Conservation (phyloP, 1,140 invertebrate genomes). For the Drosophila nigromelanica region DNA sequence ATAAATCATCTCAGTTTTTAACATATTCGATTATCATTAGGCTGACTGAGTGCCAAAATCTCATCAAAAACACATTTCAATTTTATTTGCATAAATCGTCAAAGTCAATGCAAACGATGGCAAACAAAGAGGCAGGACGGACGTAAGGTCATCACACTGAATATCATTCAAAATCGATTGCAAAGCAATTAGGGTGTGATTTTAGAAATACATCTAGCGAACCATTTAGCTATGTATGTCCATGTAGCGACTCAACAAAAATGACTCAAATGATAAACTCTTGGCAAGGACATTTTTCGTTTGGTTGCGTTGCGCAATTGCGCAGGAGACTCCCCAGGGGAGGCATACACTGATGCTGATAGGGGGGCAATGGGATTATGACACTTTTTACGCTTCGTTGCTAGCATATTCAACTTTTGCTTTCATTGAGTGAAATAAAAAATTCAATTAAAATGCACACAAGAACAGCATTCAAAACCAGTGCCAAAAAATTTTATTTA, state of each 20-base stretch:
- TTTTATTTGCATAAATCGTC: conserved; percentile 75
- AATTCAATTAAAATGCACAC: conserved; percentile 79
- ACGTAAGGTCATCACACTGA: neutral
- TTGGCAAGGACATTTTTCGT: conserved; percentile 17
- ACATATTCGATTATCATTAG: conserved; percentile 44
- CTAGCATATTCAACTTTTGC: conserved; percentile 65
- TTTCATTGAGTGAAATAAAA: conserved; percentile 77
- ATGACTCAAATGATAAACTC: conserved; percentile 33
- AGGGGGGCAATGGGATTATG: conserved; percentile 54
- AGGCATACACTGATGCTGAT: conserved; percentile 13
- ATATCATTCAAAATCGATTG: conserved; percentile 72
- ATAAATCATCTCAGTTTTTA: conserved; percentile 33
- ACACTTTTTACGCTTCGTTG: conserved; percentile 69
- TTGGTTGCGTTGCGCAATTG: conserved; percentile 8
- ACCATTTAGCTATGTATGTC: conserved; percentile 27
- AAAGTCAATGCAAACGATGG: conserved; percentile 35
- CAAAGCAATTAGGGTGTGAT: conserved; percentile 69
- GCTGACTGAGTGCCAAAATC: conserved; percentile 36
- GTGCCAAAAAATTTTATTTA: conserved; percentile 56
- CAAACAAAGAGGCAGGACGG: conserved; percentile 9
- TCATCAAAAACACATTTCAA: conserved; percentile 76
- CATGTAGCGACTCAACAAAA: conserved; percentile 16
- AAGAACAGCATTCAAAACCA: conserved; percentile 47
- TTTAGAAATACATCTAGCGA: conserved; percentile 38
- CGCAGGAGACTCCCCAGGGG: neutral